Conservation (phyloP, 2,888 invertebrate genomes). For the Panorpa germanica region DNA sequence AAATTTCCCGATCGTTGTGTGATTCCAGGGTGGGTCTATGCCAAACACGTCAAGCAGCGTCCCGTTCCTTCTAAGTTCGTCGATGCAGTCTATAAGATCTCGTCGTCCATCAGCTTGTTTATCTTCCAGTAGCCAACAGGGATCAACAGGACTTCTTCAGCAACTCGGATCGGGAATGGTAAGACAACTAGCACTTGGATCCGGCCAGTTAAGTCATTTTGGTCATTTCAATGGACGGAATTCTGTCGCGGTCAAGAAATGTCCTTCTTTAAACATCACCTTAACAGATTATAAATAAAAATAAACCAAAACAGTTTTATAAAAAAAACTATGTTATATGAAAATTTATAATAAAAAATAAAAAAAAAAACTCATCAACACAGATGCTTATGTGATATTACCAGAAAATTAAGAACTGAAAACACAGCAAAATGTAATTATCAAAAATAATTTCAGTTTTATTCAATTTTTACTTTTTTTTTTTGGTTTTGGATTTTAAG, state of each 20-base stretch:
- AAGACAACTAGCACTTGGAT: slow-evolving; percentile 56
- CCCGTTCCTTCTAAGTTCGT: slow-evolving; percentile 64
- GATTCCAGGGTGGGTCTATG: slow-evolving; percentile 65
- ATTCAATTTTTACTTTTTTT: too few species aligned
- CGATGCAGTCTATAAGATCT: slow-evolving; percentile 56
- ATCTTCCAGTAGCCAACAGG: slow-evolving; percentile 36
- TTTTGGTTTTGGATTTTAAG: too few species aligned
- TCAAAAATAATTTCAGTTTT: too few species aligned
- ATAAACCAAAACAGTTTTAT: too few species aligned
- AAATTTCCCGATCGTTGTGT: too few species aligned
- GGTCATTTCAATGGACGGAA: slow-evolving; percentile 32
- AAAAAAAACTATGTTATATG: too few species aligned
- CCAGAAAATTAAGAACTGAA: too few species aligned
- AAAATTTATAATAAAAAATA: too few species aligned
- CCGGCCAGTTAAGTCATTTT: slow-evolving; percentile 40
- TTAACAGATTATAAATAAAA: slow-evolving; percentile 31
- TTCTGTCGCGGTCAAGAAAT: slow-evolving; percentile 45
- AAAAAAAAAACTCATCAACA: too few species aligned
- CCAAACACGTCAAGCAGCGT: slow-evolving; percentile 80
- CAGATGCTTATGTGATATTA: too few species aligned
- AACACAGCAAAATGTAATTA: too few species aligned
- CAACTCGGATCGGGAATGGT: slow-evolving; percentile 88
- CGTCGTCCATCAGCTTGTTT: slow-evolving; percentile 55
- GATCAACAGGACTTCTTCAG: slow-evolving; percentile 62
- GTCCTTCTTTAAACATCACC: slow-evolving; percentile 57